Evolutionary conservation across 1,140 invertebrate species (phyloP).

Genomic region (Caenorhabditis remanei): DNA sequence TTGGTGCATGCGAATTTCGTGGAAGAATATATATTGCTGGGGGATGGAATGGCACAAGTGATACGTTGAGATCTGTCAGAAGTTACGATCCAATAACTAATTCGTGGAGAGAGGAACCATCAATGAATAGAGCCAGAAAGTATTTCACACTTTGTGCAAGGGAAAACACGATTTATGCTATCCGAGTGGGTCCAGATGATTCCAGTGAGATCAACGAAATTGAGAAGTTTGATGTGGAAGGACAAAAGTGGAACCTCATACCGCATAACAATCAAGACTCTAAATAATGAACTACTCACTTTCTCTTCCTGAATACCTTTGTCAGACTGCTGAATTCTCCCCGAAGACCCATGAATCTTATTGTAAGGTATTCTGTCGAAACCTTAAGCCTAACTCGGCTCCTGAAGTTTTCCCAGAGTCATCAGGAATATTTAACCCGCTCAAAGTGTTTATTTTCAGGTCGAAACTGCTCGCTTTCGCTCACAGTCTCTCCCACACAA

Average conservation of each 20-base stretch:
- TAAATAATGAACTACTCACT: too few relatives aligned
- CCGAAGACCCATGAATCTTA: too few relatives aligned
- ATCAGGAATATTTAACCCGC: too few relatives aligned
- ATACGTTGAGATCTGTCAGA: constrained; percentile 15
- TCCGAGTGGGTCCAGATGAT: constrained; percentile 2
- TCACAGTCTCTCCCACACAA: too few relatives aligned
- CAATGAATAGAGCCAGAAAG: constrained; percentile 6
- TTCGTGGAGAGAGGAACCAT: constrained; percentile 32
- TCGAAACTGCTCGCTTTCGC: too few relatives aligned
- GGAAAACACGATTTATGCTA: neutral
- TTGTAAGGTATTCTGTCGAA: too few relatives aligned
- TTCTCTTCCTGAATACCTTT: too few relatives aligned
- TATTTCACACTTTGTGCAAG: constrained; percentile 25
- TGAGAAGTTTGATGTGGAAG: neutral
- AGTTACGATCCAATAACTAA: constrained; percentile 21
- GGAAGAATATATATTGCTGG: constrained; percentile 37
- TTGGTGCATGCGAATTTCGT: neutral
- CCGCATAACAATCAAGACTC: too few relatives aligned
- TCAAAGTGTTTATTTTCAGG: too few relatives aligned
- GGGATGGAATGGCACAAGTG: constrained; percentile 18
- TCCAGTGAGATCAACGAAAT: constrained; percentile 35
- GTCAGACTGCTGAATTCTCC: too few relatives aligned
- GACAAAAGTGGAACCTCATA: neutral
- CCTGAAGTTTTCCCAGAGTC: too few relatives aligned
- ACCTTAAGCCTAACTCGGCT: too few relatives aligned